Conservation (phyloP, 2,797 vertebrate genomes). For the Myoxocephalus aenaeus region DNA sequence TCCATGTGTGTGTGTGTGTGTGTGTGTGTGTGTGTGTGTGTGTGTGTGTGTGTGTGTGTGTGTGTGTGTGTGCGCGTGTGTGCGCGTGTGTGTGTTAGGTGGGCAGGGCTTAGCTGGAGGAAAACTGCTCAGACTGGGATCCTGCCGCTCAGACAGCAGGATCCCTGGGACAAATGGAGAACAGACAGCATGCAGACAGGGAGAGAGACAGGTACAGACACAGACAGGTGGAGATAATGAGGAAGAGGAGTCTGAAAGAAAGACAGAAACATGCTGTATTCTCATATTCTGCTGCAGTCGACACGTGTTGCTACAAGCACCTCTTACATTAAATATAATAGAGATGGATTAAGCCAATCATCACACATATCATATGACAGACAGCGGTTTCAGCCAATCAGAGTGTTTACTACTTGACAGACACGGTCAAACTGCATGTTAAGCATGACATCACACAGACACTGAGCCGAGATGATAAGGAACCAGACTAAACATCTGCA, state of each 20-base stretch:
- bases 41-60: constrained; percentile 57
- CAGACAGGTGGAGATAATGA: constrained; percentile 21
- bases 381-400: constrained; percentile 19
- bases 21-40: constrained; percentile 55
- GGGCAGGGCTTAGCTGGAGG: constrained; percentile 82
- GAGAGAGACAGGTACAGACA: background rate
- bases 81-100: constrained; percentile 67
- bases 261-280: background rate
- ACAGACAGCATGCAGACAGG: constrained; percentile 26
- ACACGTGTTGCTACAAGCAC: constrained; percentile 7
- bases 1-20: constrained; percentile 59
- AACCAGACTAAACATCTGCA: constrained; percentile 41
- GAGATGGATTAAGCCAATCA: constrained; percentile 13
- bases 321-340: background rate
- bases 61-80: constrained; percentile 58
- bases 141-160: constrained; percentile 74
- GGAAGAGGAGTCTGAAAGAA: constrained; percentile 18
- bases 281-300: background rate
- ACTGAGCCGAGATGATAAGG: constrained; percentile 13
- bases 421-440: constrained; percentile 5
- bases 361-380: background rate
- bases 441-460: constrained; percentile 17
- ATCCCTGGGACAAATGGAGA: constrained; percentile 79
- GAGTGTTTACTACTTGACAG: constrained; percentile 3
- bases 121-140: constrained; percentile 70